These are phyloP conservation scores for Sebastes kiyomatsui DNA, from an alignment of 2,797 vertebrate genomes.

Conservation along the genomic window DNA sequence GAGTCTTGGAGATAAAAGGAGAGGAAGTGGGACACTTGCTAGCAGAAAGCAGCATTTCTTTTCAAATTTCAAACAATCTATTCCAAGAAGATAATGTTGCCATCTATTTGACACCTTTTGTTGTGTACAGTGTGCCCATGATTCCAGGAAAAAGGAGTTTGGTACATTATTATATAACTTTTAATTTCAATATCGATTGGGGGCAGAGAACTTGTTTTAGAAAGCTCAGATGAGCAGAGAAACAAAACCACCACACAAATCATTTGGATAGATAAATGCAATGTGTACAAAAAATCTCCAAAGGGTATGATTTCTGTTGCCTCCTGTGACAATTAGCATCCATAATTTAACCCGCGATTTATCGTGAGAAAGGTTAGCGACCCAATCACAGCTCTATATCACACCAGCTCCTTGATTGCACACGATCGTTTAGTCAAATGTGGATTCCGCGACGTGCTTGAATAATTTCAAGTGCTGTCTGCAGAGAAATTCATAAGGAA, in stretches of 20 bases:
- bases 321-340: slow-evolving; percentile 22
- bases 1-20: background rate
- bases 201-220: background rate
- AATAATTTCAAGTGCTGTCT: slow-evolving; percentile 21
- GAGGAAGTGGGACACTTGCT: background rate
- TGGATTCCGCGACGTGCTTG: slow-evolving; percentile 22
- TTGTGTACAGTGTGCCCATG: background rate
- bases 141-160: background rate
- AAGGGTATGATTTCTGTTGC: slow-evolving; percentile 1
- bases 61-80: slow-evolving; percentile 1
- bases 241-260: background rate
- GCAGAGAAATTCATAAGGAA: slow-evolving; percentile 11
- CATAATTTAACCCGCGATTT: slow-evolving; percentile 23
- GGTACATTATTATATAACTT: background rate
- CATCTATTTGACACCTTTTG: background rate
- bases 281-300: background rate
- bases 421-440: slow-evolving; percentile 41
- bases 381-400: slow-evolving; percentile 49
- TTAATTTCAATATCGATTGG: background rate
- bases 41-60: background rate
- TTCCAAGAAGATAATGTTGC: background rate
- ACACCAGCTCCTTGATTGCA: slow-evolving; percentile 43
- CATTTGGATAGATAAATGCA: background rate
- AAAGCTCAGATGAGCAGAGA: background rate
- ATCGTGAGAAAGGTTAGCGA: slow-evolving; percentile 9